A percentile compares a stretch with the other conserved stretches of the same genome.
These are phyloP conservation scores for Mimas tiliae DNA, from an alignment of 2,888 invertebrate species.

Conservation along the genomic window DNA sequence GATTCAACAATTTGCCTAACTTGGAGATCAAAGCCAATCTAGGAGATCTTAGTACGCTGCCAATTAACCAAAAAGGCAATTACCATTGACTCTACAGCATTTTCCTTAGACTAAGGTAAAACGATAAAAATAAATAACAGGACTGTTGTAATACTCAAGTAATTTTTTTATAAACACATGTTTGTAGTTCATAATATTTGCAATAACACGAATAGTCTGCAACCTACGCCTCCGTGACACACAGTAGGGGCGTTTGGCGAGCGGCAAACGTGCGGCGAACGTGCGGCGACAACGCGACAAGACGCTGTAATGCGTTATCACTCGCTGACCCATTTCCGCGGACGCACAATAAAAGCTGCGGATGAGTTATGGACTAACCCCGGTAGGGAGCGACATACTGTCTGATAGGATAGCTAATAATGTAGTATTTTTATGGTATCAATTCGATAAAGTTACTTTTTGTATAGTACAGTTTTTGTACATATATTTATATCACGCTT, in stretches of 20 bases:
- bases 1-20: too few relatives aligned
- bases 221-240: not conserved
- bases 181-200: not conserved
- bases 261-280: not conserved
- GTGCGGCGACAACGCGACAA: slow-evolving; percentile 15
- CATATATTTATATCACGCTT: too few relatives aligned
- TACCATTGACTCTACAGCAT: too few relatives aligned
- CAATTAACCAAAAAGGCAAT: too few relatives aligned
- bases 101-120: too few relatives aligned
- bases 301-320: slow-evolving; percentile 18
- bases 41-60: too few relatives aligned
- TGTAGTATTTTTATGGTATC: not conserved
- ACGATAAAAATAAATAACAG: too few relatives aligned
- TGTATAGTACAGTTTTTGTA: too few relatives aligned
- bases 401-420: not conserved
- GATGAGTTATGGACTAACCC: slow-evolving; percentile 27
- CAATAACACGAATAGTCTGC: not conserved
- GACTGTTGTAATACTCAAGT: too few relatives aligned
- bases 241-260: not conserved
- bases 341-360: slow-evolving; percentile 25
- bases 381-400: not conserved
- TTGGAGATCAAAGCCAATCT: too few relatives aligned
- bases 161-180: too few relatives aligned
- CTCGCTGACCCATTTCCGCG: slow-evolving; percentile 26
- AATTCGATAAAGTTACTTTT: not conserved